These are phyloP conservation scores for Lordiphosa fenestrarum DNA, from an alignment of 2,888 invertebrate genomes.

Conservation along the genomic window DNA sequence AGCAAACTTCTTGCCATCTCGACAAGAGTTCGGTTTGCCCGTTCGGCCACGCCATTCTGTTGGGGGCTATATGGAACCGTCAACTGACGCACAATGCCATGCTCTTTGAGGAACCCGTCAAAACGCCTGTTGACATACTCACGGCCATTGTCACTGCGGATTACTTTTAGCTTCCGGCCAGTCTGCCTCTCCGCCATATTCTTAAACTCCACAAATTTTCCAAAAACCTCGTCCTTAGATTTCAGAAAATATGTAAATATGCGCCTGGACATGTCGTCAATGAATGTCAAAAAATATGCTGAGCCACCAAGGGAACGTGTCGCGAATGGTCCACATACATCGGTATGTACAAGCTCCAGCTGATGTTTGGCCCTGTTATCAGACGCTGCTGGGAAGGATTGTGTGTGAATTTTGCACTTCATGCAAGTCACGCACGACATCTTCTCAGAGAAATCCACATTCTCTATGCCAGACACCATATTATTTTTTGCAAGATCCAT, in stretches of 20 bases:
- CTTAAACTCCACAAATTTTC: constrained; percentile 30
- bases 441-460: no score
- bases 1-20: constrained; percentile 29
- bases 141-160: constrained; percentile 19
- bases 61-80: constrained; percentile 24
- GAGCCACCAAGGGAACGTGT: constrained; percentile 29
- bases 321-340: constrained; percentile 37
- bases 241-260: constrained; percentile 37
- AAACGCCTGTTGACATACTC: constrained; percentile 11
- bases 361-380: neutral
- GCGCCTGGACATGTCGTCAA: constrained; percentile 31
- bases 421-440: no score
- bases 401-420: neutral
- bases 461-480: neutral
- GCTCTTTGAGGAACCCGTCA: constrained; percentile 1
- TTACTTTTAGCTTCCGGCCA: neutral
- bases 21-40: constrained; percentile 23
- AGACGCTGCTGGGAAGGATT: neutral
- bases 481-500: neutral
- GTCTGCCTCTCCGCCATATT: constrained; percentile 22
- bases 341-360: constrained; percentile 31
- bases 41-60: constrained; percentile 29
- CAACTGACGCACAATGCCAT: constrained; percentile 20
- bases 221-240: constrained; percentile 27
- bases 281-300: constrained; percentile 35